Base-by-base conservation (phyloP, 2,113 vertebrate genomes). In the Oxyruncus cristatus region DNA sequence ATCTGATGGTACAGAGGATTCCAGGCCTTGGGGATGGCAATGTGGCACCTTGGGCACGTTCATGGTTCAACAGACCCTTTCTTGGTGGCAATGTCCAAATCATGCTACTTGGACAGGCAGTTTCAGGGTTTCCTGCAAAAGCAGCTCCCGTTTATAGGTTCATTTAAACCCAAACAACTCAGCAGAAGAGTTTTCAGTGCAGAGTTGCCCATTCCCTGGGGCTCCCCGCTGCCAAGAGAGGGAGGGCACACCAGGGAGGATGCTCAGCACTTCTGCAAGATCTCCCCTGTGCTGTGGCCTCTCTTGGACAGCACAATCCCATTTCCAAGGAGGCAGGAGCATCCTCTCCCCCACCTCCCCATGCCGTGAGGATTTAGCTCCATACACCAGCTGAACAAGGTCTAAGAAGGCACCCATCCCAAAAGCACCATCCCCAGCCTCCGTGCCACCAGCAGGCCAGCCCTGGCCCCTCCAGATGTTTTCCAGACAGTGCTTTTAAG, bases 281-380 rank as follows among this genome's bases (percentile, higher is more conserved):
- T 35, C 33, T 73, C 3, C 7, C 21, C 12, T 4, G 10, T 4
- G 4, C 33, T 2, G 0, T 52, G 22, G 3, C 10, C 9, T 18
- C 2, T 53, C 58, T 66, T 20, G 88, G 41, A 32, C 14, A 30
- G 24, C 41, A 61, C 28, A 75, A 26, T 16, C 47, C 50, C 63
- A 44, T 39, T 55, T 21, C 15, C 65, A 50, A 46, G 66, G 23
- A 55, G 35, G 21, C 4, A 18, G 76, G 21, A 78, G 5, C 53
- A n/a, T 26, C 63, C 11, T 80, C 23, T 75, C 19, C 28, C 19
- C 27, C 28, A 27, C 8, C 21, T 44, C 56, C 26, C 22, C 47
- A 56, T 30, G 7, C 27, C 33, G 5, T 16, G 24, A 17, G 12
- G 27, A n/a, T 46, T 16, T 4, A 50, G 47, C 13, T 50, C 65